Base-by-base conservation (phyloP, 2,888 invertebrate genomes). In the Torymus auratus region DNA sequence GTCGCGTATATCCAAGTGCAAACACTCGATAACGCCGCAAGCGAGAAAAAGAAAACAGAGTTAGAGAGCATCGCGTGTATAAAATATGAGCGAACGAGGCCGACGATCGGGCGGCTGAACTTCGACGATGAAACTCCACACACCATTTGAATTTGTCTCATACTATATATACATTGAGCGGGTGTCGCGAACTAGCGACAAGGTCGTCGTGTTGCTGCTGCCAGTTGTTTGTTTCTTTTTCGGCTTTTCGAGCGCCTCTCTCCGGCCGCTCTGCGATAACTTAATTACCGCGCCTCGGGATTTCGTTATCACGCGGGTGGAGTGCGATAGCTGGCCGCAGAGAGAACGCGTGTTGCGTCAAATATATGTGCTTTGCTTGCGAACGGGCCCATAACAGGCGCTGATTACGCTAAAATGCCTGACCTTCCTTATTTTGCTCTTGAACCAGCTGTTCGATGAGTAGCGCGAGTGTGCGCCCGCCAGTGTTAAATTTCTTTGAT, bases 351-450 rank as follows among this genome's bases (percentile, higher is more conserved):
- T 7, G 41, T 87, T 86, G 85, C 87, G 84, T 87, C 86, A 87
- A 41, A 41, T 41, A 28, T 28, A 41, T 41, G 41, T 41, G 41
- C 7, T 41, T 41, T 7, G 41, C 7, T 41, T 5, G 41, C 7
- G 41, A 41, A 1, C 5, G 41, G 41, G 7, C 41, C 41, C 41
- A 41, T 10, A 41, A 41, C 41, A 41, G 41, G 41, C 41, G 83
- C 84, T 85, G 86, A 87, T 87, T 86, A 86, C 85, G 86, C 85
- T 85, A 86, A 87, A 86, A 86, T 86, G 85, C 87, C 86, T 86
- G 88, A 88, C 88, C 88, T 88, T 87, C 85, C 87, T 84, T 85
- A 88, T 85, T 81, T 62, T 53, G n/a, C 23, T 23, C 23, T 11
- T 20, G 23, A 11, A 13, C 17, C 13, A 15, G 17, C 62, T 17